Evolutionary conservation across 2,797 vertebrate genomes (phyloP), one percentile per base, ranked within the genome.

Genomic region (Coregonus sp.): DNA sequence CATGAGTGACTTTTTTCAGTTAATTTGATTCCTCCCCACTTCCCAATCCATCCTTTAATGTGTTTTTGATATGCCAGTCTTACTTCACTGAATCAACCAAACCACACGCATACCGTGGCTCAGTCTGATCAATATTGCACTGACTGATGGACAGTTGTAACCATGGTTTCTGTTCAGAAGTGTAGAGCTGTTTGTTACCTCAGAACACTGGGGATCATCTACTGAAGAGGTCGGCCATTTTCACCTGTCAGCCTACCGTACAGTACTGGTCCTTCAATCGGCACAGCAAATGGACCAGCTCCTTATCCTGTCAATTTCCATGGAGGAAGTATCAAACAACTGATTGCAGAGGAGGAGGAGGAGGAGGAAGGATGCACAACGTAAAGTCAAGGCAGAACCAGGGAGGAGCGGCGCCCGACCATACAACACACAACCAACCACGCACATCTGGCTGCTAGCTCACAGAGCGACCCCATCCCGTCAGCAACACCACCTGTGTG

Each of bases 41-140:
- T 75, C 85, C 84, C 76, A 47, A 47, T 88, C 87, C 82, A 86
- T 86, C 87, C 83, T 83, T 75, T 81, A 78, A 78, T 37, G 29
- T 63, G 85, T 83, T 84, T 47, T 11, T 47, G 40, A 83, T 52
- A 81, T 80, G 73, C 81, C 61, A 63, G 80, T 86, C 78, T 79
- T 67, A 52, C 83, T 16, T 74, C 29, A 65, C 33, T 75, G 47
- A 80, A 86, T 77, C 59, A 78, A 76, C 85, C 82, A 65, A 77
- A 15, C 82, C 29, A 40, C 71, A 59, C 71, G n/a, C 1, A n/a
- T 20, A 72, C 71, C 14, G 29, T 56, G 29, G 71, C 52, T 33
- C 31, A 72, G 31, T 67, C 29, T 33, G 66, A 68, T 18, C 56
- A 59, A 59, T 18, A 59, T 18, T 75, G 67, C 76, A 50, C 50